Conservation (phyloP, 2,113 vertebrate genomes). For the Hippocampus comes region DNA sequence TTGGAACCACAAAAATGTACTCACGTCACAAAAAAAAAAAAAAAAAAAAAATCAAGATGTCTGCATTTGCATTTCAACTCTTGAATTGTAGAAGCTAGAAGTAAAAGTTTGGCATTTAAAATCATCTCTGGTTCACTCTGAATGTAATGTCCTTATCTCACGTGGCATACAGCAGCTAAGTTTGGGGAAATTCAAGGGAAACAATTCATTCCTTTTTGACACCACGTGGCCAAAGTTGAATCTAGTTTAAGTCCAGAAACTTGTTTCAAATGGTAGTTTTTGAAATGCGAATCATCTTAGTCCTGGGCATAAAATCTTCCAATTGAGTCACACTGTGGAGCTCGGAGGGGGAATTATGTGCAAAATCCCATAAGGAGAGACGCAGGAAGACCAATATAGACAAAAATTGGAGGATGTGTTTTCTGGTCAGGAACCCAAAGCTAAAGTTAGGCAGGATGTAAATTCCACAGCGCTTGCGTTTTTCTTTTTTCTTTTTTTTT, state of each 20-base stretch:
- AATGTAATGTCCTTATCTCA: no score
- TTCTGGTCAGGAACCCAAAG: conserved; percentile 76
- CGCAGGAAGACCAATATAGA: conserved; percentile 72
- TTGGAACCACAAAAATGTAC: no score
- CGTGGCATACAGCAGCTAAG: neutral
- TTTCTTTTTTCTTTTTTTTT: conserved; percentile 1
- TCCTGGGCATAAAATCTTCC: conserved; percentile 23
- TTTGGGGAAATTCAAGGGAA: neutral
- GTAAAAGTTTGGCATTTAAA: neutral
- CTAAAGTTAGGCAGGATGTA: conserved; percentile 77
- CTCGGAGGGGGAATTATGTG: conserved; percentile 34
- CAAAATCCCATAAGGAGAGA: conserved; percentile 45
- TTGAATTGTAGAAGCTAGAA: neutral
- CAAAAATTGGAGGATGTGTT: conserved; percentile 77
- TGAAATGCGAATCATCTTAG: conserved; percentile 30
- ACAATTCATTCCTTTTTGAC: neutral
- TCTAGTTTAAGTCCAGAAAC: neutral
- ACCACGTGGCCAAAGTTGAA: neutral
- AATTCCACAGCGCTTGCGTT: conserved; percentile 70
- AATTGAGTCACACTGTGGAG: conserved; percentile 38
- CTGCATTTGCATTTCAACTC: no score
- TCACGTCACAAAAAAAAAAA: no score
- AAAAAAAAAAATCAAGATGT: no score
- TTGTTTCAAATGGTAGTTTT: conserved; percentile 18
- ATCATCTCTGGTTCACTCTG: no score